These are phyloP conservation scores for Micoletzkya japonica DNA, from an alignment of 2,888 invertebrate species.

Conservation along the genomic window DNA sequence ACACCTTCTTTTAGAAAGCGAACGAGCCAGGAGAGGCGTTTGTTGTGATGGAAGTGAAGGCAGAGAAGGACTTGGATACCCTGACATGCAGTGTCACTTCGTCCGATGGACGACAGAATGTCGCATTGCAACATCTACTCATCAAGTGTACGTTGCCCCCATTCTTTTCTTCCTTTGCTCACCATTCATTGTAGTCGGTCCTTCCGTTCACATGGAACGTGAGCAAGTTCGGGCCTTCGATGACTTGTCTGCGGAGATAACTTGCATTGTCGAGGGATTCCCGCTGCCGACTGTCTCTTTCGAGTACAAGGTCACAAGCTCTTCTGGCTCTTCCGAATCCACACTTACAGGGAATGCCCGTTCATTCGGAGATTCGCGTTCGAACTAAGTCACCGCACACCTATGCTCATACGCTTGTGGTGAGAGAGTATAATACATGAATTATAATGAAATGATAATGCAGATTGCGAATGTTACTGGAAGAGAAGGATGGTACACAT, in stretches of 20 bases:
- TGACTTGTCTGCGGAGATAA: constrained; percentile 41
- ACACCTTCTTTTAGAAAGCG: constrained; percentile 3
- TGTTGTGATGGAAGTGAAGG: constrained; percentile 35
- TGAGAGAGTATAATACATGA: not conserved
- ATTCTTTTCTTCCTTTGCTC: not conserved
- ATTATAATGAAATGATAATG: not conserved
- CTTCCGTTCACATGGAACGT: constrained; percentile 33
- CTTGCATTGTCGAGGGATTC: constrained; percentile 40
- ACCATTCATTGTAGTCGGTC: constrained; percentile 29
- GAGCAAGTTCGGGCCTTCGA: constrained; percentile 38
- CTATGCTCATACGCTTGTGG: constrained; percentile 8
- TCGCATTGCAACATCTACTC: constrained; percentile 40
- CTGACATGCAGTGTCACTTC: constrained; percentile 43
- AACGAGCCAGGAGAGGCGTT: constrained; percentile 40
- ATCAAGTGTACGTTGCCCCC: constrained; percentile 30
- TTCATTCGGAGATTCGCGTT: not conserved
- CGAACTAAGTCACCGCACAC: not conserved
- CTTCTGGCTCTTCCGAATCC: not conserved
- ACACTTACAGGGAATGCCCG: not conserved
- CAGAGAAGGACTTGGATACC: constrained; percentile 41
- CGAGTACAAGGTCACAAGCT: constrained; percentile 14
- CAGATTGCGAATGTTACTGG: constrained; percentile 20
- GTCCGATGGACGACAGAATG: constrained; percentile 47
- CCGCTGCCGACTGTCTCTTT: constrained; percentile 30
- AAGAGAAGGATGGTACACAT: constrained; percentile 14